These are phyloP conservation scores for Columba guinea DNA, from an alignment of 2,797 vertebrate species.

Conservation along the genomic window DNA sequence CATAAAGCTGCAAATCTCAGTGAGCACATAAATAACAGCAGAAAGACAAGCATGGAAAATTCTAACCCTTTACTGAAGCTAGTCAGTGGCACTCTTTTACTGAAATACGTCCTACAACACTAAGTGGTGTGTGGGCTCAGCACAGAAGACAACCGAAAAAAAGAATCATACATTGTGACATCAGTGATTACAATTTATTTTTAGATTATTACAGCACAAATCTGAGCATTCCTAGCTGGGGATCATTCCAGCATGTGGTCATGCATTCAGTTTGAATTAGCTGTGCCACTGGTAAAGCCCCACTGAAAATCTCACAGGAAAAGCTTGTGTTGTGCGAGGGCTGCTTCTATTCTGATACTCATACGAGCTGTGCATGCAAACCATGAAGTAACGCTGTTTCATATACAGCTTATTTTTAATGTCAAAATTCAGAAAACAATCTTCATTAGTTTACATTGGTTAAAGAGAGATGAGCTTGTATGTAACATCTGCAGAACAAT, in stretches of 20 bases:
- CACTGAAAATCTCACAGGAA: not conserved
- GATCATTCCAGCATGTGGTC: not conserved
- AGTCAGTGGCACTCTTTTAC: not conserved
- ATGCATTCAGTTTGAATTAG: not conserved
- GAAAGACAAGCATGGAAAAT: constrained; percentile 18
- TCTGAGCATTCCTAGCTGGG: constrained; percentile 15
- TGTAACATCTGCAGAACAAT: not conserved
- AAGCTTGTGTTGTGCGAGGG: not conserved
- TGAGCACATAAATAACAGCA: constrained; percentile 12
- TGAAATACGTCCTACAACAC: not conserved
- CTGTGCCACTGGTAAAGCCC: not conserved
- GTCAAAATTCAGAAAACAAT: not conserved
- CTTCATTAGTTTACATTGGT: not conserved
- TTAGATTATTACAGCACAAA: constrained; percentile 44
- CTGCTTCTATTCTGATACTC: not conserved
- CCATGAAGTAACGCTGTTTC: not conserved
- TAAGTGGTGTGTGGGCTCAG: constrained; percentile 32
- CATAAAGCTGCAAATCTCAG: constrained; percentile 21
- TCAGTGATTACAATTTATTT: constrained; percentile 48
- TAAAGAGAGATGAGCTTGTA: not conserved
- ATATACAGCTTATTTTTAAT: not conserved
- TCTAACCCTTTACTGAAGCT: not conserved
- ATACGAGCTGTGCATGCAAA: not conserved
- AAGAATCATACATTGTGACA: constrained; percentile 30
- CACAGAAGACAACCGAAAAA: not conserved